Conservation (phyloP, 2,113 vertebrate species). For the Neomonachus schauinslandi region DNA sequence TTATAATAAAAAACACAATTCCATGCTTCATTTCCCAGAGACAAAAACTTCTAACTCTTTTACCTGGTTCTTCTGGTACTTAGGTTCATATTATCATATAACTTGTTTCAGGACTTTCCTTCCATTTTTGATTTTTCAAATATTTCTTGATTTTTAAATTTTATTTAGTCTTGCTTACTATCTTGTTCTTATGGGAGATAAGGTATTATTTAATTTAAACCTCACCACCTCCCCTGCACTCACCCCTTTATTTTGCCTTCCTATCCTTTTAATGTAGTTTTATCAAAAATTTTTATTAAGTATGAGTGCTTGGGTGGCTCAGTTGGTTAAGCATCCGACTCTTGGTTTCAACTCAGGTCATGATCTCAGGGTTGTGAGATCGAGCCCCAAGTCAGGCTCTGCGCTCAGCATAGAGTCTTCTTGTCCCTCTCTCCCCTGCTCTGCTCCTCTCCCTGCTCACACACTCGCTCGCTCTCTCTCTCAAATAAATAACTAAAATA, state of each 20-base stretch:
- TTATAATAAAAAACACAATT: not conserved
- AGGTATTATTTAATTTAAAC: not conserved
- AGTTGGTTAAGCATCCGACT: not conserved
- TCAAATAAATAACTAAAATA: not conserved
- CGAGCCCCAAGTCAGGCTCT: not conserved
- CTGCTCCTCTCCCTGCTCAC: not conserved
- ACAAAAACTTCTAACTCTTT: not conserved
- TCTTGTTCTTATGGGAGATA: not conserved
- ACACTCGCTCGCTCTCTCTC: not conserved
- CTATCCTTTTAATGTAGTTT: not conserved
- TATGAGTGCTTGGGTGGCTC: not conserved
- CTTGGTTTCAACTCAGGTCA: not conserved
- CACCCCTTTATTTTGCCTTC: not conserved
- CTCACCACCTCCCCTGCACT: not conserved
- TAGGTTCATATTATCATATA: not conserved
- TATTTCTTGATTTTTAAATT: not conserved
- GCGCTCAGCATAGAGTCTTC: not conserved
- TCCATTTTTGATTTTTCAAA: not conserved
- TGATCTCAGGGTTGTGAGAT: not conserved
- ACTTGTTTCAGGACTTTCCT: not conserved
- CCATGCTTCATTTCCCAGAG: not conserved
- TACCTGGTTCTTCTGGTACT: not conserved
- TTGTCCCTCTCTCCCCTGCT: not conserved
- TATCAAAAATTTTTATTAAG: not conserved
- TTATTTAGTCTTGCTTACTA: not conserved